Base-by-base conservation (phyloP, 2,888 invertebrate species). In the Caenorhabditis uteleia region DNA sequence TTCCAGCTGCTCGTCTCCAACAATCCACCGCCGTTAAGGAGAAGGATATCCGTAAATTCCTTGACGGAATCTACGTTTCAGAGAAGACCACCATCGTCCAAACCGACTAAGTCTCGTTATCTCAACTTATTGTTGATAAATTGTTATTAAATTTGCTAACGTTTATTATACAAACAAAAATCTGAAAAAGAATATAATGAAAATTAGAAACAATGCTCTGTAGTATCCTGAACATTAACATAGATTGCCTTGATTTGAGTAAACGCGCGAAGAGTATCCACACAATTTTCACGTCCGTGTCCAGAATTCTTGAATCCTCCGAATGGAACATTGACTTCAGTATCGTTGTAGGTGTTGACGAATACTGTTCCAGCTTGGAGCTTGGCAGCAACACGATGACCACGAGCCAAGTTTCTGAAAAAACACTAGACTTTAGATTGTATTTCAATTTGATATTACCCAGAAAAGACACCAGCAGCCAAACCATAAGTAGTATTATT, bases 41-140 rank as follows among this genome's bases (percentile, higher is more conserved):
- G 85, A 99, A 99, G 89, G 98, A 99, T 88, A 98, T 99, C 87
- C 89, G 98, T 88, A 98, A 97, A 87, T 99, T 99, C 88, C 91
- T 99, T 88, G 98, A 99, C 84, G 98, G 98, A 84, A 89, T 99
- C 75, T 99, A 99, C 86, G 98, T 99, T 57, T 95, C 95, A 77
- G 97, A 99, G 85, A 98, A 97, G 87, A 93, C 93, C 59, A 78
- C 77, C 65, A 75, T 81, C 65, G 68, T 68, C 51, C 34, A 36
- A 33, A 26, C 55, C 18, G 62, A 62, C 45, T 62, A 62, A 62
- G n/a, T n/a, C 50, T 34, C 31, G 31, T 45, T 26, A 39, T 38
- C 36, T 18, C 14, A 31, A 34, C 27, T 61, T 53, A 43, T 62
- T 62, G 62, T 62, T 62, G 47, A 62, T 62, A 53, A 62, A 45